Evolutionary conservation across 2,797 vertebrate genomes (phyloP).

Genomic region (Hafferia zeledoni): DNA sequence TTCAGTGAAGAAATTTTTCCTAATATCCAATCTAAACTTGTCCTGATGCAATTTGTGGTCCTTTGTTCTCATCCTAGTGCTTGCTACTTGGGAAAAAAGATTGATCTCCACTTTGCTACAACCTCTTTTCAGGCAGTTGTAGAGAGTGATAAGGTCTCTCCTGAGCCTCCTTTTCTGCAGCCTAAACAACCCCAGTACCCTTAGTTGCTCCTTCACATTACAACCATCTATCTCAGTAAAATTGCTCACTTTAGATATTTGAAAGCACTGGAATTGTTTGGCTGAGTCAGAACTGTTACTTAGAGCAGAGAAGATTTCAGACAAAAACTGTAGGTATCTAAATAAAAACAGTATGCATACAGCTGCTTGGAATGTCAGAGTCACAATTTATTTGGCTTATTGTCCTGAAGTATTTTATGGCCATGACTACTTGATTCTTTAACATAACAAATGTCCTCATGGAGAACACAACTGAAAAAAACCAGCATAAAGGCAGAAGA

Average conservation of each 20-base stretch:
- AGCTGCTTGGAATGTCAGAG: neutral
- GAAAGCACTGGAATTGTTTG: neutral
- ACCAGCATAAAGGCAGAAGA: neutral
- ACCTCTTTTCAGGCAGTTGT: neutral
- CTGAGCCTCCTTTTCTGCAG: neutral
- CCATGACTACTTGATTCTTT: neutral
- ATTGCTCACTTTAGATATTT: neutral
- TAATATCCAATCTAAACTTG: neutral
- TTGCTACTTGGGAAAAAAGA: neutral
- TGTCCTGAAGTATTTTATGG: neutral
- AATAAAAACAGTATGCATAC: neutral
- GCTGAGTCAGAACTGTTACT: neutral
- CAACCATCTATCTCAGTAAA: neutral
- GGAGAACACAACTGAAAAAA: neutral
- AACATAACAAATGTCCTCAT: neutral
- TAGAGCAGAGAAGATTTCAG: neutral
- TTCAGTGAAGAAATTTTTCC: neutral
- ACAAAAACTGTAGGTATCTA: neutral
- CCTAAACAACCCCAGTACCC: neutral
- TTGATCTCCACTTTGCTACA: rapidly evolving
- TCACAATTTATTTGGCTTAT: neutral
- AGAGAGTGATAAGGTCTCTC: neutral
- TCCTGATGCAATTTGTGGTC: neutral
- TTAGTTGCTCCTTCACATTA: neutral
- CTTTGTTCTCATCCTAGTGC: neutral